phyloP scores from a whole-genome alignment of 2,888 invertebrate species.

The Parnassius orleans region DNA sequence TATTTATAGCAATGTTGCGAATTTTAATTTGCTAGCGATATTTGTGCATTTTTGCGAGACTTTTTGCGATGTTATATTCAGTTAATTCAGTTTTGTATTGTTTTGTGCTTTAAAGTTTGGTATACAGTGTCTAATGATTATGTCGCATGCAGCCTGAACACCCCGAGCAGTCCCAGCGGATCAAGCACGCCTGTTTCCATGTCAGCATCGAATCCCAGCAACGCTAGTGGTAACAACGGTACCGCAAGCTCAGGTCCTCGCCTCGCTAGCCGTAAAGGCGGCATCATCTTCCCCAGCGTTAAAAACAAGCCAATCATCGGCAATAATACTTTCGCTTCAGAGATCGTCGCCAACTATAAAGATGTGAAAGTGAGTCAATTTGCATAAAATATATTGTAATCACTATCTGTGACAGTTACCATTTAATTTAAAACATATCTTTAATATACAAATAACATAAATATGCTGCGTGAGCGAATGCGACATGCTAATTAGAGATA shows the following conservation, averaged over 20 bases:
- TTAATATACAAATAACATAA: background rate
- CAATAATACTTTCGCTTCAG: slow-evolving; percentile 90
- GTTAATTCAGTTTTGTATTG: slow-evolving; percentile 18
- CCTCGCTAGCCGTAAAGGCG: slow-evolving; percentile 84
- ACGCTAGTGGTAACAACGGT: slow-evolving; percentile 46
- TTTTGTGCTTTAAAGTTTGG: slow-evolving; percentile 10
- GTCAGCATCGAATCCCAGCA: slow-evolving; percentile 56
- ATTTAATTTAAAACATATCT: slow-evolving; percentile 7
- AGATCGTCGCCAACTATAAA: slow-evolving; percentile 87
- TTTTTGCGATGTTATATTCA: slow-evolving; percentile 27
- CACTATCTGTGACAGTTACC: slow-evolving; percentile 7
- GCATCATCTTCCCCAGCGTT: slow-evolving; percentile 94
- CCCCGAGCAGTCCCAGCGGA: slow-evolving; percentile 49
- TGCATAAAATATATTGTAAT: slow-evolving; percentile 17
- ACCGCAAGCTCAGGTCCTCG: slow-evolving; percentile 62
- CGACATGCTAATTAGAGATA: background rate
- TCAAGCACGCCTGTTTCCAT: slow-evolving; percentile 52
- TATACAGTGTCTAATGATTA: slow-evolving; percentile 52
- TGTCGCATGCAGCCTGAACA: slow-evolving; percentile 61
- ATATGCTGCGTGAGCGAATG: slow-evolving; percentile 4
- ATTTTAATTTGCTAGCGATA: slow-evolving; percentile 37
- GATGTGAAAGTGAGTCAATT: slow-evolving; percentile 88
- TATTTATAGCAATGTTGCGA: slow-evolving; percentile 41
- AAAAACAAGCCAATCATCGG: slow-evolving; percentile 93
- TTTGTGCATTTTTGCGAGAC: slow-evolving; percentile 42